Evolutionary conservation across 2,888 invertebrate genomes (phyloP).

Genomic region (Tillus elongatus): DNA sequence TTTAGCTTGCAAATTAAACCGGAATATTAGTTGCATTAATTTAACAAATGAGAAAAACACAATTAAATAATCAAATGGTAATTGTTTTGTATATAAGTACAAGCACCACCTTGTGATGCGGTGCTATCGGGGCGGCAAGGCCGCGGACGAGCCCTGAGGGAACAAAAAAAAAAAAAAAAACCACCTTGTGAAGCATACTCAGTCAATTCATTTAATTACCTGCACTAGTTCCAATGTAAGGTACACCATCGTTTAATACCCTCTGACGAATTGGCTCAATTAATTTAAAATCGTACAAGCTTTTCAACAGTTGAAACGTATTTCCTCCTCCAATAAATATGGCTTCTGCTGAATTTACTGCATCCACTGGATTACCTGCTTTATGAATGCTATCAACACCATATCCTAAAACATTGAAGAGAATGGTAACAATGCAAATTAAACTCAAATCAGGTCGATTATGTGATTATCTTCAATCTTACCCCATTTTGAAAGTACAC

Average conservation of each 20-base stretch:
- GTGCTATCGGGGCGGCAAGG: no score
- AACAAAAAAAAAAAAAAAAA: no score
- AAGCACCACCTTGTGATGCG: no score
- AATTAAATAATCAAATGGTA: constrained; percentile 8
- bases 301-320: constrained; percentile 64
- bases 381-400: constrained; percentile 58
- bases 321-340: constrained; percentile 77
- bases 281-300: constrained; percentile 58
- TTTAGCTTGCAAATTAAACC: not conserved
- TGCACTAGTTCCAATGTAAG: constrained; percentile 73
- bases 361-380: constrained; percentile 46
- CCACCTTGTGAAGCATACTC: no score
- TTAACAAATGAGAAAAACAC: not conserved
- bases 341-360: constrained; percentile 54
- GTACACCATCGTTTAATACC: constrained; percentile 53
- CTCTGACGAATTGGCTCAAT: constrained; percentile 53
- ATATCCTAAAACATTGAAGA: constrained; percentile 40
- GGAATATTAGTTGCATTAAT: not conserved
- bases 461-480: no score
- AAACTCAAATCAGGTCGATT: no score
- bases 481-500: constrained; percentile 57
- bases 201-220: constrained; percentile 47
- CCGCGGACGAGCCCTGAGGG: no score
- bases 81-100: no score
- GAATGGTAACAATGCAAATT: no score